A percentile compares a stretch with the other conserved stretches of the same genome.
These are phyloP conservation scores for Remorina albescens DNA, from an alignment of 2,797 vertebrate species.

Conservation along the genomic window DNA sequence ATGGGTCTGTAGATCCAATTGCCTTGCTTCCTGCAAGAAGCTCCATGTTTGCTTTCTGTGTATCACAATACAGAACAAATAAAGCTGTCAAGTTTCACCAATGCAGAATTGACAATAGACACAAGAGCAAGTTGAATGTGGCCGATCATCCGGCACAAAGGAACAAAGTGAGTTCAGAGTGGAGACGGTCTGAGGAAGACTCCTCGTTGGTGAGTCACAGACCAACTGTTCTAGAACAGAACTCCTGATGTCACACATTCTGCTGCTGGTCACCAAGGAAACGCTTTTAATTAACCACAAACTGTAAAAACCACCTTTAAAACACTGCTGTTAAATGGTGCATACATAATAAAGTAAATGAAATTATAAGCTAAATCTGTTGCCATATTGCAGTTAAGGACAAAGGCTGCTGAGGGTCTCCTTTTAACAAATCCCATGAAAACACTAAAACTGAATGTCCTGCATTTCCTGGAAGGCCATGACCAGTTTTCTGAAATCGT, in stretches of 20 bases:
- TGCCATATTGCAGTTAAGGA: background rate
- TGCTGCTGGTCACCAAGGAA: background rate
- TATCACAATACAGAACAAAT: background rate
- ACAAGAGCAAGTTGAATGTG: background rate
- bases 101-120: background rate
- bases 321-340: too few species aligned
- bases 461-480: slow-evolving; percentile 40
- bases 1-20: background rate
- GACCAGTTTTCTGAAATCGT: slow-evolving; percentile 43
- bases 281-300: background rate
- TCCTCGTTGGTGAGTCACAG: background rate
- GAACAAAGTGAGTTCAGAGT: background rate
- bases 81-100: background rate
- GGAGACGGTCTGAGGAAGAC: background rate
- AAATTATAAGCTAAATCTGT: background rate
- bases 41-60: background rate
- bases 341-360: background rate
- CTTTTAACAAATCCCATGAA: slow-evolving; percentile 14
- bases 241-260: background rate
- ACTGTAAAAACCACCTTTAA: background rate
- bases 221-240: background rate
- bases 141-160: background rate
- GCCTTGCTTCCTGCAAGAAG: background rate
- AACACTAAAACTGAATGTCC: slow-evolving; percentile 2
- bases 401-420: background rate